phyloP scores from a whole-genome alignment of 2,113 vertebrate species.

The Cyanoramphus novaezelandiae region DNA sequence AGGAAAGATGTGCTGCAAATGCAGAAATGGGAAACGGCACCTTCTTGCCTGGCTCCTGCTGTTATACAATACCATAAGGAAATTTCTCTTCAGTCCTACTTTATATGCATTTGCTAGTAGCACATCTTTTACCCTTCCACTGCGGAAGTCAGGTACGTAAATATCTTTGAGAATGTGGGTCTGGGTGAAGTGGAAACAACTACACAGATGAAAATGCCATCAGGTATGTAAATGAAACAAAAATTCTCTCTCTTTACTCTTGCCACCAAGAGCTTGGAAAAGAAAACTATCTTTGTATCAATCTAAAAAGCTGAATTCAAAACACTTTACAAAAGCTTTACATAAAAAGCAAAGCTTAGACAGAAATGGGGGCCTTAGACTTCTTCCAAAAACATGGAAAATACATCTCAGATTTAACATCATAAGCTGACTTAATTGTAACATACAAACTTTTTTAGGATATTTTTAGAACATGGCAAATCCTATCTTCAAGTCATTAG shows the following conservation, averaged over 20 bases:
- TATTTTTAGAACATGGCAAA: neutral
- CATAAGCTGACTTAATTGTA: neutral
- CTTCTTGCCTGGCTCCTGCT: neutral
- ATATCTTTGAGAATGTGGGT: neutral
- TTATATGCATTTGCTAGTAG: neutral
- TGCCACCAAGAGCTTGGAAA: neutral
- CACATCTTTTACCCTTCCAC: neutral
- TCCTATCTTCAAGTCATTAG: neutral
- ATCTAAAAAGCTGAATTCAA: neutral
- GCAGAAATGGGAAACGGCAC: accelerated
- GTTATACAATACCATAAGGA: neutral
- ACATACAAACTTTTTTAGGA: neutral
- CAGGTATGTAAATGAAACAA: neutral
- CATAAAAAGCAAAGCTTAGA: neutral
- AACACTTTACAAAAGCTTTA: neutral
- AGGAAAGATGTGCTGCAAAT: neutral
- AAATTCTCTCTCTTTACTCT: neutral
- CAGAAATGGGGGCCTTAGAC: neutral
- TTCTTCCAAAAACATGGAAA: neutral
- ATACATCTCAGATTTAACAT: neutral
- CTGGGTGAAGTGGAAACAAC: neutral
- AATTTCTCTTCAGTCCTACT: neutral
- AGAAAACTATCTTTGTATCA: neutral
- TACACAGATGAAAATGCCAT: neutral
- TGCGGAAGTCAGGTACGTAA: neutral